Evolutionary conservation across 1,140 invertebrate species (phyloP), one percentile per base, ranked within the genome.

Genomic region (Eurytemora carolleeae): DNA sequence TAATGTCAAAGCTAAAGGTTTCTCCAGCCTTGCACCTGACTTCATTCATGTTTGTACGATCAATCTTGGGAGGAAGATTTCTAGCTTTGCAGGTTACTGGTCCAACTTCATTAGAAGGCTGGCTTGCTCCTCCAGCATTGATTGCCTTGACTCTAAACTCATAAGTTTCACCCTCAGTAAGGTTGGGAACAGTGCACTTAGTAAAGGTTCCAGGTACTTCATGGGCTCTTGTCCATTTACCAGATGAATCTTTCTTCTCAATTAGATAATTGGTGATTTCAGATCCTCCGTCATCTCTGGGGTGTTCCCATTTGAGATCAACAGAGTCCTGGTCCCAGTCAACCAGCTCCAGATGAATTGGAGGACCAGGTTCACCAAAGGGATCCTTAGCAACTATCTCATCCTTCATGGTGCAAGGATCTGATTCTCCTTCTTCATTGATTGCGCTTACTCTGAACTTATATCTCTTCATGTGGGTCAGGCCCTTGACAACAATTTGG

Each of bases 301-400:
- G 87, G 62, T 86, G 81, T 3, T 78, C 80, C 88, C 88, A 93
- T 67, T 83, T 81, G 3, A 93, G 79, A 70, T 90, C 87, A 56
- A 94, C 87, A 68, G 90, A 86, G 70, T 95, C 87, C 67, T 90
- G 91, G 74, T 95, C 90, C 87, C 90, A 98, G 71, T 98, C 93
- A 0, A 86, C 85, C 23, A 93, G 84, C 69, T 85, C 81, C 3
- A 95, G 80, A 67, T 91, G 83, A 61, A 85, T 85, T 16, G 90
- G 93, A 67, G 89, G 87, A 63, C 87, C 87, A 63, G 95, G 94
- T 72, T 93, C 74, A 80, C 80, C 84, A 70, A 85, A 98, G 63
- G 92, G 91, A 84, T 96, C 94, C 76, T 97, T 97, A 19, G 93
- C 92, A 68, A 87, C 75, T 56, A 98, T 90, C 16, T 85, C 76